Evolutionary conservation across 2,888 invertebrate species (phyloP).

Genomic region (Crematogaster levior): DNA sequence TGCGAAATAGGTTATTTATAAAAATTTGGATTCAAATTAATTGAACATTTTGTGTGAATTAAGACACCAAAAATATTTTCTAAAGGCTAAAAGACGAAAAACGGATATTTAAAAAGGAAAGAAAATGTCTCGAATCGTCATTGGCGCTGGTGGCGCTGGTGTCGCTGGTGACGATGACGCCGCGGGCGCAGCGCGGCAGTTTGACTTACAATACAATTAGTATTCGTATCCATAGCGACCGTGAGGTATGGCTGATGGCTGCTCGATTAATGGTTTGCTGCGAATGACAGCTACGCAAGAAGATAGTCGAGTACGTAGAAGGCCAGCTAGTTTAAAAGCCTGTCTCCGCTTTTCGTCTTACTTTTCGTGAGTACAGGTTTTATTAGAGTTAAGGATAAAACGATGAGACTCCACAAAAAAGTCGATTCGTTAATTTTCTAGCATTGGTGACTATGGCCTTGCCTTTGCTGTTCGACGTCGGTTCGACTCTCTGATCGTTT

Average conservation of each 20-base stretch:
- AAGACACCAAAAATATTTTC: no score
- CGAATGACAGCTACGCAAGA: constrained; percentile 76
- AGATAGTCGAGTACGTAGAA: constrained; percentile 65
- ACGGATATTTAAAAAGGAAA: no score
- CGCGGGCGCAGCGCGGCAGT: constrained; percentile 11
- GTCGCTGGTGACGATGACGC: no score
- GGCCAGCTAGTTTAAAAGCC: constrained; percentile 42
- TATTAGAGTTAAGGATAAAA: neutral
- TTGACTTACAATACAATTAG: neutral
- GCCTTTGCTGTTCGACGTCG: no score
- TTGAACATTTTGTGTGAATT: no score
- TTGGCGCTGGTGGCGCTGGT: no score
- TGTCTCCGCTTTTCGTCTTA: constrained; percentile 39
- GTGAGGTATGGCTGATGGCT: constrained; percentile 74
- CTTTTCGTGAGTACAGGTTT: constrained; percentile 65
- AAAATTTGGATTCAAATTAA: no score
- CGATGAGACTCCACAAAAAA: neutral
- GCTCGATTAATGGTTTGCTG: constrained; percentile 76
- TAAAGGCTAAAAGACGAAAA: no score
- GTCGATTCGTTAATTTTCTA: neutral
- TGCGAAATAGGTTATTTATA: no score
- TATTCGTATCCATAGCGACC: constrained; percentile 79
- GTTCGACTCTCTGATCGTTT: neutral
- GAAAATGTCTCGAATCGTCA: no score
- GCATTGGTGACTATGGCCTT: no score